Conservation (phyloP, 1,140 invertebrate genomes). For the Scaptomyza graminum region DNA sequence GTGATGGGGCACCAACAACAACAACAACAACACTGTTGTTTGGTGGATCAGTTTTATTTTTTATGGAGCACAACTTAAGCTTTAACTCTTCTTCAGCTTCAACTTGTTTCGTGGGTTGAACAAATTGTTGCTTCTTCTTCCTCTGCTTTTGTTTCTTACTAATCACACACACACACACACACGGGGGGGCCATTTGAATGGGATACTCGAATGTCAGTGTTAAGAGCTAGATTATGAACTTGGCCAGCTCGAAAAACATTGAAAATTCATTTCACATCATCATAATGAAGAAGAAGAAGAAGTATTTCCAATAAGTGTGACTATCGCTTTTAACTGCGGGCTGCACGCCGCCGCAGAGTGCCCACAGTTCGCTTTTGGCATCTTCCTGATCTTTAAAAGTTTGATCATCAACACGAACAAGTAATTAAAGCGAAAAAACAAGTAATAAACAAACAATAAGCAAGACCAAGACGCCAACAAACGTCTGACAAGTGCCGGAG, state of each 20-base stretch:
- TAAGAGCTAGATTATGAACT: conserved; percentile 46
- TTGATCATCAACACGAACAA: conserved; percentile 69
- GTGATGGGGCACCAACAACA: conserved; percentile 59
- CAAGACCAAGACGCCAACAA: conserved; percentile 58
- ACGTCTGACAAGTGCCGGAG: conserved; percentile 52
- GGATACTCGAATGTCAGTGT: conserved; percentile 43
- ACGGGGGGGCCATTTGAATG: conserved; percentile 37
- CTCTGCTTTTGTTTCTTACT: conserved; percentile 70
- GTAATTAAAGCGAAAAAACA: conserved; percentile 77
- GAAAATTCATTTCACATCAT: conserved; percentile 63
- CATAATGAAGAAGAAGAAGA: conserved; percentile 62
- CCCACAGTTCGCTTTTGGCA: conserved; percentile 14
- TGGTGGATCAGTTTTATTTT: conserved; percentile 9
- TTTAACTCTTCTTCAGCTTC: background rate
- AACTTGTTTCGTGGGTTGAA: conserved; percentile 14
- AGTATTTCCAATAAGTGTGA: conserved; percentile 83
- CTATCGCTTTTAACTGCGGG: conserved; percentile 77
- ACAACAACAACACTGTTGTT: conserved; percentile 29
- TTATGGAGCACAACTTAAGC: conserved; percentile 12
- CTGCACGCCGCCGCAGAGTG: conserved; percentile 4
- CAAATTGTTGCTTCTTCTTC: conserved; percentile 37
- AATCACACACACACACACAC: conserved; percentile 35
- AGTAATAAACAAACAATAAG: conserved; percentile 82
- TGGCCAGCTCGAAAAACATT: conserved; percentile 38
- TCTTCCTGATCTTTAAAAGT: conserved; percentile 24